Conservation (phyloP, 2,888 invertebrate species). For the Hybos culiciformis region DNA sequence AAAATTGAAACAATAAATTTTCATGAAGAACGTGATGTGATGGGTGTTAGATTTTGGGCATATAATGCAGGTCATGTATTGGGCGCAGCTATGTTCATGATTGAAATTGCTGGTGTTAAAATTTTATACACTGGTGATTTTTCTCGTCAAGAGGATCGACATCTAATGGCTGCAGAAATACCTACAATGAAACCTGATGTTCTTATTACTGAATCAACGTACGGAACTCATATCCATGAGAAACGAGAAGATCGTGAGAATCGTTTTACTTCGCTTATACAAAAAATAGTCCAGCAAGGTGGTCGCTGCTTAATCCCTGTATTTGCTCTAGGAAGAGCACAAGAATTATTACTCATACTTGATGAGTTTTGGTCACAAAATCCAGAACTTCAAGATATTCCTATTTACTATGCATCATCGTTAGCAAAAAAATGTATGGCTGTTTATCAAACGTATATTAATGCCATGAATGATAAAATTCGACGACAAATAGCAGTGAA, state of each 20-base stretch:
- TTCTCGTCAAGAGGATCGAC: conserved; percentile 94
- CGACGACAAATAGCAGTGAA: conserved; percentile 91
- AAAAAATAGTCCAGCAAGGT: conserved; percentile 93
- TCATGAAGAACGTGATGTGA: conserved; percentile 94
- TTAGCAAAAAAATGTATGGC: conserved; percentile 99
- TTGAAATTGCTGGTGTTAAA: conserved; percentile 98
- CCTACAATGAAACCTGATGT: conserved; percentile 94
- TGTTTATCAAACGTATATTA: conserved; percentile 98
- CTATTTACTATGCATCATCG: conserved; percentile 98
- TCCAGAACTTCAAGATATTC: conserved; percentile 76
- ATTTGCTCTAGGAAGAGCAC: conserved; percentile 94
- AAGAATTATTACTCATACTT: conserved; percentile 84
- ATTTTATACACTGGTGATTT: conserved; percentile 96
- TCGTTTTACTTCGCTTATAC: conserved; percentile 83
- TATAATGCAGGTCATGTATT: conserved; percentile 98
- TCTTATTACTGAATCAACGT: conserved; percentile 95
- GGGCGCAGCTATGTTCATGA: conserved; percentile 99
- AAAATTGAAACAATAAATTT: conserved; percentile 98
- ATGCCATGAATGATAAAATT: conserved; percentile 98
- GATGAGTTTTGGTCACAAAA: conserved; percentile 97
- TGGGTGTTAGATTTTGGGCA: conserved; percentile 95
- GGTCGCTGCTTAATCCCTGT: conserved; percentile 97
- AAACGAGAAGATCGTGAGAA: conserved; percentile 92
- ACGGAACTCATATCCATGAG: conserved; percentile 98
- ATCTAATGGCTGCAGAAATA: conserved; percentile 98